These are phyloP conservation scores for Campylomormyrus numenius DNA, from an alignment of 2,113 vertebrate genomes.

Conservation along the genomic window DNA sequence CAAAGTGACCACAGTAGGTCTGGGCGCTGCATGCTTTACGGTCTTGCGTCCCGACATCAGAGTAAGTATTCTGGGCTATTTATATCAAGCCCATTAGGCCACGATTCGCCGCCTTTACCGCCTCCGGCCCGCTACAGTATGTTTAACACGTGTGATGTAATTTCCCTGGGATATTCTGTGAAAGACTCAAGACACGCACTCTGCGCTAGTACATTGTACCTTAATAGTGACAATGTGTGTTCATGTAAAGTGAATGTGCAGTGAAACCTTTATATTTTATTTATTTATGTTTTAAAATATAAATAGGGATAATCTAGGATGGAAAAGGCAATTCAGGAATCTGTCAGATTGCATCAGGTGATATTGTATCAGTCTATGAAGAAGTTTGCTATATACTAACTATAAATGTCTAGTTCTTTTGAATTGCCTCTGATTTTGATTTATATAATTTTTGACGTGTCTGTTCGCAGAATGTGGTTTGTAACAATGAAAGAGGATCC, in stretches of 20 bases:
- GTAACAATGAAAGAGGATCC: not conserved
- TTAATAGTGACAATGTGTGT: not conserved
- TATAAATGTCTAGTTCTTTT: not conserved
- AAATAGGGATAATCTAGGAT: not conserved
- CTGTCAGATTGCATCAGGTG: not conserved
- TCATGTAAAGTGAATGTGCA: not conserved
- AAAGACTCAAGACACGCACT: not conserved
- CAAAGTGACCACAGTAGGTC: not conserved
- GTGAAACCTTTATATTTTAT: not conserved
- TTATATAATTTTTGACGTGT: not conserved
- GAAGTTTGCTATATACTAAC: not conserved
- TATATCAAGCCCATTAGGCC: not conserved
- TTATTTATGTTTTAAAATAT: not conserved
- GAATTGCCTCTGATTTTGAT: not conserved
- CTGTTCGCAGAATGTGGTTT: not conserved
- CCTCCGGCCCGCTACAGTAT: not conserved
- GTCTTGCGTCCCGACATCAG: not conserved
- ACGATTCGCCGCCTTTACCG: not conserved
- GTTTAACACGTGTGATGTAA: not conserved
- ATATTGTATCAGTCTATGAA: not conserved
- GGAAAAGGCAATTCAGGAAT: not conserved
- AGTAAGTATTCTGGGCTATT: not conserved
- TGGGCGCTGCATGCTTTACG: not conserved
- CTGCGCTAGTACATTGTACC: not conserved
- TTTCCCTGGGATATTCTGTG: not conserved